These are phyloP conservation scores for Microplitis deprimator DNA, from an alignment of 2,888 invertebrate genomes.

Conservation along the genomic window DNA sequence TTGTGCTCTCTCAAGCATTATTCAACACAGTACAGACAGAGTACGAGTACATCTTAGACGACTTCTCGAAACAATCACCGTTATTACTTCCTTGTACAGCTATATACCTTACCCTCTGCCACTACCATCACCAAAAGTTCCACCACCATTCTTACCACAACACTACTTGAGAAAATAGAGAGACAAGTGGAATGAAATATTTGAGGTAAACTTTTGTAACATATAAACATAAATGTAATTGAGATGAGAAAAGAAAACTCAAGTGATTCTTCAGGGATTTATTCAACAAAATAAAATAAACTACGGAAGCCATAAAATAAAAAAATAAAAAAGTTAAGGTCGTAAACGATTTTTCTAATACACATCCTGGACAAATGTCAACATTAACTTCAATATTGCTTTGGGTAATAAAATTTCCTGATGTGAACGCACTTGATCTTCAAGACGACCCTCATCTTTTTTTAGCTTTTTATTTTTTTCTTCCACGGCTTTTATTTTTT, in stretches of 20 bases:
- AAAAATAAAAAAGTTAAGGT: conserved; percentile 16
- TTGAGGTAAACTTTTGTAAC: conserved; percentile 8
- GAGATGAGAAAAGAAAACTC: conserved; percentile 3
- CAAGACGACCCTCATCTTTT: not conserved
- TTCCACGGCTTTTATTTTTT: not conserved
- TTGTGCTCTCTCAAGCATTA: not conserved
- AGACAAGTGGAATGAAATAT: conserved; percentile 6
- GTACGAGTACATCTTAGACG: conserved; percentile 6
- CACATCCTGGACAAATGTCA: not conserved
- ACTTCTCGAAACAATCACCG: conserved; percentile 17
- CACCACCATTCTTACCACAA: not conserved
- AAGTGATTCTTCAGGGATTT: conserved; percentile 12
- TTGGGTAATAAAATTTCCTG: not conserved
- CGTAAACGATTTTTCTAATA: not conserved
- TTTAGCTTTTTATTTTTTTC: not conserved
- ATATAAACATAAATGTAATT: conserved; percentile 25
- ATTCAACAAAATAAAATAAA: not conserved
- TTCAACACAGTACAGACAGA: not conserved
- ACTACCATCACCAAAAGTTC: not conserved
- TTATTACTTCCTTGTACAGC: conserved; percentile 5
- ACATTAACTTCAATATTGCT: not conserved
- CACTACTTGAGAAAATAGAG: not conserved
- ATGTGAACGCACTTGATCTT: not conserved
- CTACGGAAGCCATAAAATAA: conserved; percentile 18
- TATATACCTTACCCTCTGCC: not conserved